Base-by-base conservation (phyloP, 2,797 vertebrate species). In the Microhierax caerulescens region DNA sequence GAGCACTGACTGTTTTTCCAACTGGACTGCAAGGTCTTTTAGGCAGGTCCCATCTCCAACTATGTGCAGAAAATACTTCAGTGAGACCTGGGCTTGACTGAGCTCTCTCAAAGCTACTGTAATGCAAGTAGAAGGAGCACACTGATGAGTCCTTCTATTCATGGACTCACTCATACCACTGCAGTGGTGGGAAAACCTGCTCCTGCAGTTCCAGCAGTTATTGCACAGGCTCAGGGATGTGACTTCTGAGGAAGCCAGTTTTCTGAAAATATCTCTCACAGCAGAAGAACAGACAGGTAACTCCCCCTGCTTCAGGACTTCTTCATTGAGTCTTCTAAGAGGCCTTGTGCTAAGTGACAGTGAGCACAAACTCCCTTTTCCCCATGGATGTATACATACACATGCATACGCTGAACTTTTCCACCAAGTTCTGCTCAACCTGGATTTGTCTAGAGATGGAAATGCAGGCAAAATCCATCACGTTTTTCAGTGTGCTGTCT, bases 171-270 rank as follows among this genome's bases (percentile, higher is more conserved):
- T 75, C 24, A 22, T 37, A 78, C 13, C 21, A n/a, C 32, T 37
- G 30, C 41, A 86, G 53, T 64, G 17, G 6, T n/a, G 15, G 15
- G 48, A 57, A 90, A 84, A 84, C 14, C 5, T 0, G 0, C 20
- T 78, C 37, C 80, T 75, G 43, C 37, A 28, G 27, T 61, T 88
- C 50, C 68, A 72, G 73, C 20, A 88, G 56, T 50, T 45, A 37
- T 10, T 36, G 64, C 34, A 82, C 27, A 69, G 30, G 39, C 54
- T 78, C 36, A 14, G 54, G 12, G 69, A 30, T 11, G 9, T 1
- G 3, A 54, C 34, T 73, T 80, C 85, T 72, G 27, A 72, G 54
- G 67, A 90, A 65, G 19, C 2, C 16, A 9, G 15, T n/a, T 72
- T 63, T 65, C 70, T 47, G 27, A 12, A 88, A 54, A 69, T 8